Conservation (phyloP, 2,797 vertebrate genomes). For the Spondyliosoma cantharus region DNA sequence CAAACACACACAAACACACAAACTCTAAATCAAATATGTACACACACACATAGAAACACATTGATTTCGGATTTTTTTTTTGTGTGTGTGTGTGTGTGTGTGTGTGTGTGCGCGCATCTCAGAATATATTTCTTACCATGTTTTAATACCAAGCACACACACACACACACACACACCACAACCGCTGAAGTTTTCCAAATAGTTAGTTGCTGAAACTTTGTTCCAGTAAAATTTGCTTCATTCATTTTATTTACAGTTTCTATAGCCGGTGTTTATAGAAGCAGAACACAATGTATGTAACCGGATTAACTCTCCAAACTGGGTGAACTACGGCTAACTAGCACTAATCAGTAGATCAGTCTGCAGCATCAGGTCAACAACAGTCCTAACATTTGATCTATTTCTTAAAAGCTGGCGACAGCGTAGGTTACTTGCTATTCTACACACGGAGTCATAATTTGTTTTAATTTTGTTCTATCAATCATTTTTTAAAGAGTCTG, state of each 20-base stretch:
- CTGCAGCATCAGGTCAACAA: background rate
- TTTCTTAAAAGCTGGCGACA: background rate
- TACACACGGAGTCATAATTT: conserved; percentile 21
- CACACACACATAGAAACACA: background rate
- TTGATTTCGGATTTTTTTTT: conserved; percentile 8
- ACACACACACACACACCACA: background rate
- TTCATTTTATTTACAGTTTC: background rate
- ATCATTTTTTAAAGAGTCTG: conserved; percentile 29
- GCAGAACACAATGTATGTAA: background rate
- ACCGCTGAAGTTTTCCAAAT: background rate
- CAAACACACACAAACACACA: conserved; percentile 8
- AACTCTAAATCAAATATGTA: background rate
- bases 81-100: background rate
- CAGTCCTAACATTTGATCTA: too few relatives aligned
- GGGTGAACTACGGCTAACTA: background rate
- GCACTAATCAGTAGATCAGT: background rate
- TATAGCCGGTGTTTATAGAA: background rate
- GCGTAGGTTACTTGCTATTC: background rate
- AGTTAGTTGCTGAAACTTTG: background rate
- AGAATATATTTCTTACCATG: too few relatives aligned
- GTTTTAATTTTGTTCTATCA: conserved; percentile 37
- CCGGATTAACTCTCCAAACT: background rate
- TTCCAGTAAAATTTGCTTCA: background rate
- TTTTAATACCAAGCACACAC: background rate
- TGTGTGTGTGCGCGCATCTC: background rate